These are phyloP conservation scores for Moxostoma hubbsi DNA, from an alignment of 2,797 vertebrate species.

Conservation along the genomic window DNA sequence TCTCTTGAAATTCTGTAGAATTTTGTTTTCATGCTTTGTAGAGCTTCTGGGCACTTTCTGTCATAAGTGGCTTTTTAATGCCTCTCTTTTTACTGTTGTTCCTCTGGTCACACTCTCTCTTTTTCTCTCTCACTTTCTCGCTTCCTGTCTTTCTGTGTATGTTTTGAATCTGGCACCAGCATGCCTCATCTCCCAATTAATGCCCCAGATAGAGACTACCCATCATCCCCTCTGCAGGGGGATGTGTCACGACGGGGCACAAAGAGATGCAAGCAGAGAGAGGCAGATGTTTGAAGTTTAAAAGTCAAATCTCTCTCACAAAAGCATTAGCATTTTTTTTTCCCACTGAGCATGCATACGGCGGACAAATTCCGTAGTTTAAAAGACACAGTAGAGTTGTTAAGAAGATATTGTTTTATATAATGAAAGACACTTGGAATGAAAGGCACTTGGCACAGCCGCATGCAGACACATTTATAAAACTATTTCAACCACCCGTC, in stretches of 20 bases:
- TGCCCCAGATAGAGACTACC: constrained; percentile 63
- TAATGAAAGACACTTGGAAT: constrained; percentile 36
- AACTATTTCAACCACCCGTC: constrained; percentile 27
- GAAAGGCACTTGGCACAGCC: constrained; percentile 28
- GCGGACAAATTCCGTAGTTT: not conserved
- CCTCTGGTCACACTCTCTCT: constrained; percentile 33
- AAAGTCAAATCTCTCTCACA: constrained; percentile 55
- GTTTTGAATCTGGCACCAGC: constrained; percentile 55
- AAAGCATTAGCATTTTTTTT: constrained; percentile 53
- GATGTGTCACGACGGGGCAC: constrained; percentile 61
- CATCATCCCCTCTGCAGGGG: constrained; percentile 59
- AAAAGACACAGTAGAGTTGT: constrained; percentile 10
- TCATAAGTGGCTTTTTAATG: constrained; percentile 34
- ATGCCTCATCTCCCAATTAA: constrained; percentile 65
- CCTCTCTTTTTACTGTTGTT: constrained; percentile 41
- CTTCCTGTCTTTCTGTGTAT: constrained; percentile 44
- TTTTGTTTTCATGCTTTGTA: constrained; percentile 1
- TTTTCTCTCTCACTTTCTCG: constrained; percentile 33
- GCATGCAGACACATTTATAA: constrained; percentile 41
- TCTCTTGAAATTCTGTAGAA: not conserved
- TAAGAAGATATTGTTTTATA: constrained; percentile 43
- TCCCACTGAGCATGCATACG: constrained; percentile 22
- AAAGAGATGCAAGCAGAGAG: constrained; percentile 60
- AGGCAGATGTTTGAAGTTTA: constrained; percentile 59
- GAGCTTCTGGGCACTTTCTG: constrained; percentile 4